phyloP scores from a whole-genome alignment of 2,113 vertebrate species.

The Oryzias celebensis region DNA sequence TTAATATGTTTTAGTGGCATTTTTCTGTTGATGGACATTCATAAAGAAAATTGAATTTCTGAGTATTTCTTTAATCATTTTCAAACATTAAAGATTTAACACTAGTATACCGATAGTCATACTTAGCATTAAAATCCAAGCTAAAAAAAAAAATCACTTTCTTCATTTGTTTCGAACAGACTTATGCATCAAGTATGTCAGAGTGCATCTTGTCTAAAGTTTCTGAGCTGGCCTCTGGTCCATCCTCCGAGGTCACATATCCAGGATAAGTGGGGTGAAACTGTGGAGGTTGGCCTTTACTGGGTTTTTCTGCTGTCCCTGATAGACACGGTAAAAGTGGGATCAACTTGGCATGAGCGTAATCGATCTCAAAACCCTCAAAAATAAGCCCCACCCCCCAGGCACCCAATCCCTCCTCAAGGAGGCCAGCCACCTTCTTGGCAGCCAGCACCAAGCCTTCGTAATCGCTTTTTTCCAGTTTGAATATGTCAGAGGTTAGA shows the following conservation, averaged over 20 bases:
- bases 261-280: constrained; percentile 70
- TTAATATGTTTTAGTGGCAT: no score
- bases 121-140: background rate
- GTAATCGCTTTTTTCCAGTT: constrained; percentile 66
- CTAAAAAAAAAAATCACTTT: background rate
- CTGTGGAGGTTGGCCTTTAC: background rate
- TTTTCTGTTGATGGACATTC: no score
- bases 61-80: no score
- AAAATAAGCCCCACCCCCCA: constrained; percentile 75
- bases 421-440: constrained; percentile 54
- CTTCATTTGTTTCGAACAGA: background rate
- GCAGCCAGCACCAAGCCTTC: constrained; percentile 60
- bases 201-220: constrained; percentile 45
- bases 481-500: constrained; percentile 75
- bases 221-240: constrained; percentile 65
- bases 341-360: constrained; percentile 78
- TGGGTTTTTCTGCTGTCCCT: background rate
- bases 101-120: background rate
- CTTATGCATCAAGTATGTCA: constrained; percentile 48
- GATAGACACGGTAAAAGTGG: constrained; percentile 46
- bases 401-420: constrained; percentile 62
- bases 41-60: no score
- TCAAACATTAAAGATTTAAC: no score
- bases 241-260: constrained; percentile 74
- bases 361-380: constrained; percentile 80